Evolutionary conservation across 2,888 invertebrate genomes (phyloP).

Genomic region (Epistrophella euchroma): DNA sequence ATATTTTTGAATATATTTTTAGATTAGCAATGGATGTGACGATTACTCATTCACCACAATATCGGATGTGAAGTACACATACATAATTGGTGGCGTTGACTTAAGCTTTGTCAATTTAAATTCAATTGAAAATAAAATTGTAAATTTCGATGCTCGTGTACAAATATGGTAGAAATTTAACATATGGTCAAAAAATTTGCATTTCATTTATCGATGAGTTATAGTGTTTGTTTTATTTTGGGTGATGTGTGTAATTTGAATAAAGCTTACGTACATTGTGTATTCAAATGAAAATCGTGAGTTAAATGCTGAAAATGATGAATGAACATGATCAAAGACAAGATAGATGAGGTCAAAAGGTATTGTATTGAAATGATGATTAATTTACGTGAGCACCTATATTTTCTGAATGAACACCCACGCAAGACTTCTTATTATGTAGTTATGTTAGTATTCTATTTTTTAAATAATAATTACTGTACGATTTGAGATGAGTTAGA

Average conservation of each 20-base stretch:
- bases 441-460: neutral
- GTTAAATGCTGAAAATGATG: constrained; percentile 5
- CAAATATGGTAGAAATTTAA: constrained; percentile 60
- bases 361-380: neutral
- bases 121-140: neutral
- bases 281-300: constrained; percentile 21
- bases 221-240: neutral
- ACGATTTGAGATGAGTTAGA: neutral
- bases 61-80: no score
- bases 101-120: constrained; percentile 1
- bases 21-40: neutral
- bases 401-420: constrained; percentile 1
- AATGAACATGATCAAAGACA: constrained; percentile 12
- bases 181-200: constrained; percentile 67
- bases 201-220: constrained; percentile 30
- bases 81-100: no score
- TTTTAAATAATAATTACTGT: neutral
- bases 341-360: constrained; percentile 14
- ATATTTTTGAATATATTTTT: constrained; percentile 3
- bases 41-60: constrained; percentile 23
- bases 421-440: neutral
- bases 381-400: neutral
- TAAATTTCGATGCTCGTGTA: constrained; percentile 10
- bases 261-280: neutral
- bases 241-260: neutral